These are phyloP conservation scores for Orthonychiurus folsomi DNA, from an alignment of 2,888 invertebrate species.

Conservation along the genomic window DNA sequence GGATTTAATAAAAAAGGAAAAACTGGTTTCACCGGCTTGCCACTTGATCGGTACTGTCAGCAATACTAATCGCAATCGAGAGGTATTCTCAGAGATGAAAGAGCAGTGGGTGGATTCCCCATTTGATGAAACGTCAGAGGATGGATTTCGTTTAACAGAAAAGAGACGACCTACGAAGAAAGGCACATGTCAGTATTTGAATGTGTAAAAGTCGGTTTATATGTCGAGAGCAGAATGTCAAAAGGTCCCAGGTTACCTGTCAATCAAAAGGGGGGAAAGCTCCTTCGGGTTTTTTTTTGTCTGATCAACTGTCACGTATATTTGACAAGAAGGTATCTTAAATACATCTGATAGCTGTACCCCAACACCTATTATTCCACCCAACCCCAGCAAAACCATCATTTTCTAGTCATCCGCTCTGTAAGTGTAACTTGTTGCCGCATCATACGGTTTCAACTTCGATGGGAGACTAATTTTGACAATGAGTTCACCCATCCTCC, in stretches of 20 bases:
- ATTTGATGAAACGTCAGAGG: constrained; percentile 12
- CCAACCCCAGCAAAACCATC: neutral
- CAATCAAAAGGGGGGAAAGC: constrained; percentile 38
- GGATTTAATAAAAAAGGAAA: constrained; percentile 3
- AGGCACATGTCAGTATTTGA: constrained; percentile 21
- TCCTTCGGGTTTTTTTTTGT: constrained; percentile 41
- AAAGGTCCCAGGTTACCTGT: constrained; percentile 40
- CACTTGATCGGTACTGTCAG: constrained; percentile 1
- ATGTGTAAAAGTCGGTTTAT: constrained; percentile 20
- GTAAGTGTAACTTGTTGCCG: no score
- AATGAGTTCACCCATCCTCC: no score
- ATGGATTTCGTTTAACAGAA: constrained; percentile 11
- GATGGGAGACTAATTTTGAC: no score
- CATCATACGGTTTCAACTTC: no score
- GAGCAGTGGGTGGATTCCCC: constrained; percentile 5
- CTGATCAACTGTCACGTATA: constrained; percentile 41
- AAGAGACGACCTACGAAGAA: constrained; percentile 23
- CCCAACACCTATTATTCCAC: constrained; percentile 13
- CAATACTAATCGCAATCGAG: constrained; percentile 7
- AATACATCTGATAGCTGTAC: constrained; percentile 10
- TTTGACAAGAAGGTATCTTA: constrained; percentile 40
- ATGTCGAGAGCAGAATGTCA: constrained; percentile 35
- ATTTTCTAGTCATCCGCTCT: no score
- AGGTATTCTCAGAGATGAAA: constrained; percentile 4
- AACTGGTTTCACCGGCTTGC: constrained; percentile 8